These are phyloP conservation scores for Channa maculata DNA, from an alignment of 2,113 vertebrate species.

Conservation along the genomic window DNA sequence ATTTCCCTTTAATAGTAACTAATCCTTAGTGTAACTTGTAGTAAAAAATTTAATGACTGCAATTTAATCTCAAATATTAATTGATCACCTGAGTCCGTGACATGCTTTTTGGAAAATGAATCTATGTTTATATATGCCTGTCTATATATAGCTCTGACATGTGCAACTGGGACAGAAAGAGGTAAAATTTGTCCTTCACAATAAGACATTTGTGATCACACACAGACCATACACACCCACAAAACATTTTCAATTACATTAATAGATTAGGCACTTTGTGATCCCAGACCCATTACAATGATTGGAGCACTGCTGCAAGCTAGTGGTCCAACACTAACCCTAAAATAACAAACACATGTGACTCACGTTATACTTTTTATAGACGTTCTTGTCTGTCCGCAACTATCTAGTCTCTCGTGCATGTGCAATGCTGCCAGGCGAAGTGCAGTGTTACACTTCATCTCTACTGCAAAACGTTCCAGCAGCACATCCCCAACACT, in stretches of 20 bases:
- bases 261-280: slow-evolving; percentile 37
- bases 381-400: slow-evolving; percentile 92
- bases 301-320: slow-evolving; percentile 13
- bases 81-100: neutral
- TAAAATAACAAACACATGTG: slow-evolving; percentile 17
- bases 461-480: slow-evolving; percentile 95
- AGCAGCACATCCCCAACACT: slow-evolving; percentile 96
- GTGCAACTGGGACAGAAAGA: neutral
- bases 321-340: slow-evolving; percentile 1
- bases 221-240: neutral
- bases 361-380: slow-evolving; percentile 97
- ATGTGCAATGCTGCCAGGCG: slow-evolving; percentile 95
- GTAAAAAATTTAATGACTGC: too few species aligned
- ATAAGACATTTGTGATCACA: slow-evolving; percentile 5
- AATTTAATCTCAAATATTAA: neutral
- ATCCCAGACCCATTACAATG: slow-evolving; percentile 31
- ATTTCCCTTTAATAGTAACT: neutral
- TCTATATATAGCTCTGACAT: neutral
- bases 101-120: neutral
- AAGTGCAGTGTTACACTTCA: slow-evolving; percentile 95
- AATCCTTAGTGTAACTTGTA: neutral
- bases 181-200: neutral
- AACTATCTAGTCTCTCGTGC: slow-evolving; percentile 92
- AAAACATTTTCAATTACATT: slow-evolving; percentile 42
- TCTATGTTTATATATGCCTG: neutral